A percentile compares a stretch with the other conserved stretches of the same genome.
These are phyloP conservation scores for Manduca sexta DNA, from an alignment of 1,140 invertebrate genomes.

Conservation along the genomic window DNA sequence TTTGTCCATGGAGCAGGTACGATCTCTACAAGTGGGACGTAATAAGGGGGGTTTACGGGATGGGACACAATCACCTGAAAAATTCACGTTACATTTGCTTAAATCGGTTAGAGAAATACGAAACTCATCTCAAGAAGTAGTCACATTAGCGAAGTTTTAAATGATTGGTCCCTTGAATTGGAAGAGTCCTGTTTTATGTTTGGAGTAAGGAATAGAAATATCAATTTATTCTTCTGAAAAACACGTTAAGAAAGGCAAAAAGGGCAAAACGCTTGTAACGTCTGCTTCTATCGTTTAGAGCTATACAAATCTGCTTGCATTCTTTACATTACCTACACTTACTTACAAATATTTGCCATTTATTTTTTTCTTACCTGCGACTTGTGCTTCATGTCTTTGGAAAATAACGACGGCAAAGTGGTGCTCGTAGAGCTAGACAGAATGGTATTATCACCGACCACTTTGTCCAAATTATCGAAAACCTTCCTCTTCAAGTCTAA, in stretches of 20 bases:
- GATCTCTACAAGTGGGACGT: conserved; percentile 94
- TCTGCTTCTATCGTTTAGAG: too few relatives aligned
- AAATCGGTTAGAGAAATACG: too few relatives aligned
- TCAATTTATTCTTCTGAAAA: too few relatives aligned
- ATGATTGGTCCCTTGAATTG: too few relatives aligned
- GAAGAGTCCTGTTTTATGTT: too few relatives aligned
- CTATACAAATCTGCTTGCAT: neutral
- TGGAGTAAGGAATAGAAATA: too few relatives aligned
- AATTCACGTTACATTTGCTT: neutral
- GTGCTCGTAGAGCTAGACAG: conserved; percentile 94
- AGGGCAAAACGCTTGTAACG: too few relatives aligned
- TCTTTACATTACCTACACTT: neutral
- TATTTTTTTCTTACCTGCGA: conserved; percentile 71
- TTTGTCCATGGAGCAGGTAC: conserved; percentile 94
- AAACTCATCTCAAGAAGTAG: too few relatives aligned
- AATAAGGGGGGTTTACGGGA: conserved; percentile 98
- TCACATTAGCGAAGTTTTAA: too few relatives aligned
- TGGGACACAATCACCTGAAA: conserved; percentile 80
- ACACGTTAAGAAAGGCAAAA: too few relatives aligned
- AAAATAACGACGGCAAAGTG: conserved; percentile 89
- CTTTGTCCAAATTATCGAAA: conserved; percentile 83
- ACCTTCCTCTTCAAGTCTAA: conserved; percentile 89
- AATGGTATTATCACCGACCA: conserved; percentile 82
- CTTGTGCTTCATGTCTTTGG: conserved; percentile 84
- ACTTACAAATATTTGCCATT: neutral